These are phyloP conservation scores for Vulpes ferrilata DNA, from an alignment of 2,113 vertebrate genomes.

Conservation along the genomic window DNA sequence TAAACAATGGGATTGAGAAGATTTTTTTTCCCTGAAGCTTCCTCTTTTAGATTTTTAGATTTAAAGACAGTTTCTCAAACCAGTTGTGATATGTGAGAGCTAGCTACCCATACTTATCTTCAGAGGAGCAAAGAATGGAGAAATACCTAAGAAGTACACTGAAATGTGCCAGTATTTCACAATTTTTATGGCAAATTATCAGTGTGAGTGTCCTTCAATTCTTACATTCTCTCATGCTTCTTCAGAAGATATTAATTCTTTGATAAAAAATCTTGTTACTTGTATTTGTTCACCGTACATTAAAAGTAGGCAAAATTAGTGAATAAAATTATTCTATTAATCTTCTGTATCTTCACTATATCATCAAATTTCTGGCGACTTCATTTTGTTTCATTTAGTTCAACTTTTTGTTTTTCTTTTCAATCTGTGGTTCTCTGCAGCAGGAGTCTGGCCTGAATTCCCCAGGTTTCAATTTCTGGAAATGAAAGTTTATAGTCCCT, in stretches of 20 bases:
- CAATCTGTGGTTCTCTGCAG: background rate
- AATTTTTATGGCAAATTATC: background rate
- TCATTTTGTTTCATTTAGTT: background rate
- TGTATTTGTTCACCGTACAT: background rate
- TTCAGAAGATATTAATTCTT: background rate
- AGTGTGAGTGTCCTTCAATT: background rate
- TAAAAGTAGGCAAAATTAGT: background rate
- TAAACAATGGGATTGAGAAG: background rate
- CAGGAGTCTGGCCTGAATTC: background rate
- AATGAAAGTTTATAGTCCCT: background rate
- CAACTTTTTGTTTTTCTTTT: background rate
- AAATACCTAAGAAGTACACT: background rate
- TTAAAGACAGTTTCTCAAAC: background rate
- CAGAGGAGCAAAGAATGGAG: background rate
- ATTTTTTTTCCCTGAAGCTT: background rate
- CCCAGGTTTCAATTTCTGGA: background rate
- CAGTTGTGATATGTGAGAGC: background rate
- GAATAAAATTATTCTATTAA: conserved; percentile 1
- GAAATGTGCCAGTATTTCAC: background rate
- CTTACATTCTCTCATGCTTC: background rate
- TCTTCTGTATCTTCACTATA: background rate
- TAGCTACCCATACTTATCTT: background rate
- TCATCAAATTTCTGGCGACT: background rate
- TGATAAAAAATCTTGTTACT: background rate
- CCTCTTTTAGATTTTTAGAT: background rate